Base-by-base conservation (phyloP, 2,888 invertebrate species). In the Apomyelois bistriatella region DNA sequence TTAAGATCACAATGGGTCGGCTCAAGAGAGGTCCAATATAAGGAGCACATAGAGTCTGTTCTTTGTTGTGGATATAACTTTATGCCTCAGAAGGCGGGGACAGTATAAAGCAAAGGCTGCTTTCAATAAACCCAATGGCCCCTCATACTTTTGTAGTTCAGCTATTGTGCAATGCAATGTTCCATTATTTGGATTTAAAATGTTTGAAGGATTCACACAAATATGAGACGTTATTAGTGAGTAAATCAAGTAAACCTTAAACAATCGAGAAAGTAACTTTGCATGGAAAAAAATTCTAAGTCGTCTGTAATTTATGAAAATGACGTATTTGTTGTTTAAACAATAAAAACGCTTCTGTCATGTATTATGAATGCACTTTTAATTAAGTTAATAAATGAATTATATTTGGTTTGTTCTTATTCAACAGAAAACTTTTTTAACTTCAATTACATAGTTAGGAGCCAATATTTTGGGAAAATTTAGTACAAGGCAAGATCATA, bases 21-120 rank as follows among this genome's bases (percentile, higher is more conserved):
- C 82, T 88, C 83, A 79, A 83, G 83, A 86, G 82, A 85, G 84
- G 85, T 79, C 85, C 88, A 89, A 88, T 87, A 85, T 88, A 85
- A 85, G 85, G 77, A 81, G 85, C 86, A 87, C 81, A 76, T 79
- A 81, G 78, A 69, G 76, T 70, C 74, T 73, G 66, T 76, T 84
- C 88, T 86, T 89, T 90, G 89, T 89, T 88, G 88, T 83, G 87
- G 84, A 85, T 85, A 90, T 89, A 89, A 85, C 87, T 82, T 88
- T 85, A 83, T 87, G 83, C 85, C 75, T 80, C 82, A 76, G 77
- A 82, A 79, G 74, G 77, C 81, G 76, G 80, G 77, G 79, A 82
- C 79, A 79, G 77, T 70, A 78, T 75, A 78, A 75, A 79, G 79
- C 81, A 79, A 72, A 76, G 74, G 75, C 67, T 66, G 79, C 79